Evolutionary conservation across 2,797 vertebrate genomes (phyloP).

Genomic region (Apodemus agrarius): DNA sequence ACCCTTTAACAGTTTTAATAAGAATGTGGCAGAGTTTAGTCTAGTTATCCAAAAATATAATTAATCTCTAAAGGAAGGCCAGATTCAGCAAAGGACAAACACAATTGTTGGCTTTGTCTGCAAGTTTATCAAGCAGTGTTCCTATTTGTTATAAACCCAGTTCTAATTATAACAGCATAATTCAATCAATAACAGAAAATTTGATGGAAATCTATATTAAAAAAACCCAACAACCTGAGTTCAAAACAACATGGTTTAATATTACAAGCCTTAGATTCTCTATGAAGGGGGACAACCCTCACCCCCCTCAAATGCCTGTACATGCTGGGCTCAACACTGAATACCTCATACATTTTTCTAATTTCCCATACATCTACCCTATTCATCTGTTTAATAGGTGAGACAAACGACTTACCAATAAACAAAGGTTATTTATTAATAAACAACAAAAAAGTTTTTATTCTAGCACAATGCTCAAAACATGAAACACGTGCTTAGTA

Average conservation of each 20-base stretch:
- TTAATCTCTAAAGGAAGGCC: slow-evolving; percentile 78
- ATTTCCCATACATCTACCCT: background rate
- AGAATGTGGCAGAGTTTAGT: slow-evolving; percentile 79
- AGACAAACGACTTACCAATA: slow-evolving; percentile 26
- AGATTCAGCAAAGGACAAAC: slow-evolving; percentile 69
- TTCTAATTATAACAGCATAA: slow-evolving; percentile 74
- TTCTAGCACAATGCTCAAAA: background rate
- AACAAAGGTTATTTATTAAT: slow-evolving; percentile 1
- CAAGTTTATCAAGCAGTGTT: slow-evolving; percentile 70
- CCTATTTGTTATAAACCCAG: slow-evolving; percentile 66
- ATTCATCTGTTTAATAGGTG: background rate
- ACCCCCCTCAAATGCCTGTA: background rate
- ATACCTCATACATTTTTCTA: background rate
- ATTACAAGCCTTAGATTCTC: slow-evolving; percentile 41
- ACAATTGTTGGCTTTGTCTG: slow-evolving; percentile 72
- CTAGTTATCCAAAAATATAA: slow-evolving; percentile 78
- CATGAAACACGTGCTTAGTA: background rate
- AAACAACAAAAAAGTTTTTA: slow-evolving; percentile 49
- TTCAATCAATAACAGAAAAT: slow-evolving; percentile 72
- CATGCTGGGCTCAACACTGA: background rate
- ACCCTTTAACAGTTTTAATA: slow-evolving; percentile 78
- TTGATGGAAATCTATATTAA: slow-evolving; percentile 70
- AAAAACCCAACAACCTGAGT: slow-evolving; percentile 39
- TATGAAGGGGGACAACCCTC: background rate
- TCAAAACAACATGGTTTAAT: slow-evolving; percentile 64